phyloP scores from a whole-genome alignment of 1,140 invertebrate genomes.

The Brachionus plicatilis region DNA sequence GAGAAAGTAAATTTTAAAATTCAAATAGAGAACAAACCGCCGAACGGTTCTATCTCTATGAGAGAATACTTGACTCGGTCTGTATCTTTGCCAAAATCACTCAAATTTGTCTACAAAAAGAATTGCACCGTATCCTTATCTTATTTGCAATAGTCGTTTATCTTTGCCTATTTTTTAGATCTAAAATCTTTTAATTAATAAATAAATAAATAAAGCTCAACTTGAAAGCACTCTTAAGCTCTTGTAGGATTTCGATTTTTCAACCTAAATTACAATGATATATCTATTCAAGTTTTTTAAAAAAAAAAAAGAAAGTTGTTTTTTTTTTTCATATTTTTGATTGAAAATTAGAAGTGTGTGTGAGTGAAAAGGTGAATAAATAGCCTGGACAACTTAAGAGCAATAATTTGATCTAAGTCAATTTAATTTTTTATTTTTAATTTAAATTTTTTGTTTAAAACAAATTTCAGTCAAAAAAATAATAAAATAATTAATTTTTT shows the following conservation, averaged over 20 bases:
- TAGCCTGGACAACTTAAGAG: background rate
- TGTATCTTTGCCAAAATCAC: background rate
- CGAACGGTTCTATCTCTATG: background rate
- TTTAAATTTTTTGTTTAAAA: too few species aligned
- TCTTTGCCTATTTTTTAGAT: slow-evolving; percentile 13
- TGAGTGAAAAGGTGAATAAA: background rate
- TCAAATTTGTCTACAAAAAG: background rate
- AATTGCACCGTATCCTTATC: background rate
- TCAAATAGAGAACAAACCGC: slow-evolving; percentile 22
- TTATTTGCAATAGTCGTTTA: slow-evolving; percentile 10
- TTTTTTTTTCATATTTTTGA: background rate
- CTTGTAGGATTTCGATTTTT: background rate
- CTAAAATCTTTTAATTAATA: slow-evolving; percentile 32
- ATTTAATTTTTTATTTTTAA: background rate
- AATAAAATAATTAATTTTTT: too few species aligned
- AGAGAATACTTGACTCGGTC: background rate
- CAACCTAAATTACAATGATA: background rate
- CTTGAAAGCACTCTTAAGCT: background rate
- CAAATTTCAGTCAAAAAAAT: too few species aligned
- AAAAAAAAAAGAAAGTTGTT: background rate
- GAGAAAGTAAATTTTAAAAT: background rate
- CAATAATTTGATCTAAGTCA: background rate
- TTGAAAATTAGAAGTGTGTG: background rate
- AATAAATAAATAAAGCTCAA: slow-evolving; percentile 29
- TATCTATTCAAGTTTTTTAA: background rate